Evolutionary conservation across 1,140 invertebrate genomes (phyloP).

Genomic region (Ctenoplectra terminalis): DNA sequence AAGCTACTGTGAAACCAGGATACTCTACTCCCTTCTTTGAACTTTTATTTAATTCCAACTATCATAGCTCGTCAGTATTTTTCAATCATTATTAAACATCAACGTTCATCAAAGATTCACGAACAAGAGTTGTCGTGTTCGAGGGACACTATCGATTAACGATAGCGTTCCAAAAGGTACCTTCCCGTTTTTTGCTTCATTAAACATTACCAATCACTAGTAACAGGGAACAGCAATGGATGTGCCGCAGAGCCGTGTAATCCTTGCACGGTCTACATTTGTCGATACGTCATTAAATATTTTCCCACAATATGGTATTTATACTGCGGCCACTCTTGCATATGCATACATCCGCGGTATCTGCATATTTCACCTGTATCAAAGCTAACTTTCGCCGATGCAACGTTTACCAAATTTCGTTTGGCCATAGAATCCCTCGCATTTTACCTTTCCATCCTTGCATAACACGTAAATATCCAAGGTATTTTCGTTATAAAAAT

Average conservation of each 20-base stretch:
- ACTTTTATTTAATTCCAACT: not conserved
- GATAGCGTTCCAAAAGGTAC: too few species aligned
- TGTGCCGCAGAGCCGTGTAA: constrained; percentile 5
- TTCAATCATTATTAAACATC: not conserved
- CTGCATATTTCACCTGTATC: constrained; percentile 25
- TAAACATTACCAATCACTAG: not conserved
- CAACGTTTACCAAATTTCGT: not conserved
- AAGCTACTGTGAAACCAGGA: too few species aligned
- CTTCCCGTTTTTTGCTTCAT: not conserved
- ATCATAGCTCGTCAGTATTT: not conserved
- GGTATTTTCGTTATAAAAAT: not conserved
- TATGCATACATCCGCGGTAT: constrained; percentile 30
- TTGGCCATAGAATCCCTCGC: not conserved
- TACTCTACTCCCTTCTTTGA: too few species aligned
- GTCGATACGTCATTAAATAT: constrained; percentile 48
- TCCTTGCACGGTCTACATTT: constrained; percentile 19
- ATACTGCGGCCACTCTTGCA: constrained; percentile 25
- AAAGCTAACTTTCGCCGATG: not conserved
- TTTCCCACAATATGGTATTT: constrained; percentile 39
- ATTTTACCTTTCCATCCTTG: not conserved
- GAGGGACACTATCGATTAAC: not conserved
- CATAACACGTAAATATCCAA: not conserved
- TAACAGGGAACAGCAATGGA: not conserved
- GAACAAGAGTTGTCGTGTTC: not conserved
- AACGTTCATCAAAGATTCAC: not conserved